Evolutionary conservation across 2,797 vertebrate genomes (phyloP), one percentile per base, ranked within the genome.

Genomic region (Yasuhikotakia modesta): DNA sequence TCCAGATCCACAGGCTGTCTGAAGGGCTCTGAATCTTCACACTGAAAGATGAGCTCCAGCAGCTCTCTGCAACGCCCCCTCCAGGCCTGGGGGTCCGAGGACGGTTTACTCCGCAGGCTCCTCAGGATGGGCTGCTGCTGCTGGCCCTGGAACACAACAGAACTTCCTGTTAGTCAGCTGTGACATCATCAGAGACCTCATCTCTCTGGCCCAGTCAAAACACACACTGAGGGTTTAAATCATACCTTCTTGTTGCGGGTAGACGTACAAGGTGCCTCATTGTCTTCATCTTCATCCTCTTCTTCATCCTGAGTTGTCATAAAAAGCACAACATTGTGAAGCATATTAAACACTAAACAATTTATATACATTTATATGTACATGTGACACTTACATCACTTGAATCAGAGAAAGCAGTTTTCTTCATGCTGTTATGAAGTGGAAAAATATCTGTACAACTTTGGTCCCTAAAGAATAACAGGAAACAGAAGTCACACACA

Each of bases 21-120:
- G 87, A 99, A 99, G 0, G 98, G 98, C 88, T 99, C 98, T 0
- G 97, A 99, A 88, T 99, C 98, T 86, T 99, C 98, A 72, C 98
- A 99, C 68, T 99, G 96, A 86, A 99, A 98, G 89, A 98, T 95
- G 65, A 99, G 96, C 87, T 99, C 96, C 85, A 99, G 89, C 83
- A 99, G 89, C 86, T 98, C 96, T 88, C 94, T 96, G 80, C 97
- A 98, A 17, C 97, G 96, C 43, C 92, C 95, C 85, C 94, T 96
- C 98, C 98, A 99, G 0, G 96, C 96, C 10, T 97, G 95, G 79
- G 96, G 92, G 87, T 98, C 94, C 74, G 77, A 83, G 4, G 73
- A 72, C 10, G 95, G 94, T 73, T 96, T 94, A 5, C 95, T 96
- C 63, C 98, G 94, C 2, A 96, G 90, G 76, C 93, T 94, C 5